These are phyloP conservation scores for Phalacrocorax brasilianus DNA, from an alignment of 2,113 vertebrate genomes.

Conservation along the genomic window DNA sequence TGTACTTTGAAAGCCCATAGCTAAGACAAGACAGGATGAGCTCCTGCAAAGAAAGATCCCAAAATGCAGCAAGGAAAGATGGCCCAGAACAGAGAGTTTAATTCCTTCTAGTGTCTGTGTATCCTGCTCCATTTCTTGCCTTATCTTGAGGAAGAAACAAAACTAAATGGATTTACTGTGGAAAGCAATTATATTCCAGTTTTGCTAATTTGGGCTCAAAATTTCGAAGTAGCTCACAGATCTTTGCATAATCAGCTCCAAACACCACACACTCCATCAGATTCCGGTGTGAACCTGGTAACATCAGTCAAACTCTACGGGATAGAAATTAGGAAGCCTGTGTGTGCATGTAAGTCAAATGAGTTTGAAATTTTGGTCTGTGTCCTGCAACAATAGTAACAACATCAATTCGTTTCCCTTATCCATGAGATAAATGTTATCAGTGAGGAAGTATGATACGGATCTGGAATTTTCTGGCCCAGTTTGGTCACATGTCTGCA, in stretches of 20 bases:
- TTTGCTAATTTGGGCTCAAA: neutral
- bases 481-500: neutral
- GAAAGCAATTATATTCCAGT: neutral
- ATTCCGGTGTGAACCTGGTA: neutral
- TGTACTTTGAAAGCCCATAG: neutral
- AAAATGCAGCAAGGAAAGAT: neutral
- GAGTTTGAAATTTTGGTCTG: neutral
- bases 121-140: neutral
- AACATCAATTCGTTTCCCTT: neutral
- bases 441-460: neutral
- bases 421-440: neutral
- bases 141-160: neutral
- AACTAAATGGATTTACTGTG: neutral
- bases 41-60: neutral
- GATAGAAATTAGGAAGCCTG: neutral
- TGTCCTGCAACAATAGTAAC: neutral
- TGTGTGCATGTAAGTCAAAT: neutral
- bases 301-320: neutral
- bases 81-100: neutral
- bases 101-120: neutral
- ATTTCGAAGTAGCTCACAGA: neutral
- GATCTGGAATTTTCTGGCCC: constrained; percentile 25
- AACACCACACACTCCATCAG: neutral
- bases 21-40: neutral
- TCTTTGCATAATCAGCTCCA: neutral